Percentiles rank a stretch among this genome's conserved stretches.
Evolutionary conservation across 23 tunicate genomes (phyloP).

Genomic region (Ciona savignyi): DNA sequence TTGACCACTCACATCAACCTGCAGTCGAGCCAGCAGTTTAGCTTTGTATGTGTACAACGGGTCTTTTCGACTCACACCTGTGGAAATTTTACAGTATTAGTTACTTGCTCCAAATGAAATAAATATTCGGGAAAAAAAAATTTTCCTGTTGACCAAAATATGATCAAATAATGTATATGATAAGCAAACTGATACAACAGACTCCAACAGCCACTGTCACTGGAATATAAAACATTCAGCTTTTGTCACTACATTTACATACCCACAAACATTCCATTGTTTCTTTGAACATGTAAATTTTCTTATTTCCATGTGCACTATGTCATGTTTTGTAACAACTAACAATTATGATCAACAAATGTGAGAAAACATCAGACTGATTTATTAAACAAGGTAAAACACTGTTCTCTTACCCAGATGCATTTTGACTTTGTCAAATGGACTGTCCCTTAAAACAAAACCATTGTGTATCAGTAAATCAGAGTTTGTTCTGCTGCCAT

Average conservation of each 20-base stretch:
- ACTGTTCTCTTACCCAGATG: slow-evolving; percentile 14
- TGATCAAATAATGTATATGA: too few species aligned
- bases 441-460: slow-evolving; percentile 41
- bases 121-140: too few species aligned
- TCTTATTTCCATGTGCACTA: neutral
- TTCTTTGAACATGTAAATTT: neutral
- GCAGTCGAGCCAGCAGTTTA: slow-evolving; percentile 23
- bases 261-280: slow-evolving; percentile 1
- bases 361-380: neutral
- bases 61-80: slow-evolving; percentile 76
- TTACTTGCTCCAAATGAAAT: too few species aligned
- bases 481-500: slow-evolving; percentile 50
- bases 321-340: neutral
- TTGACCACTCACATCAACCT: slow-evolving; percentile 23
- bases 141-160: too few species aligned
- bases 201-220: too few species aligned
- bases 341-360: neutral
- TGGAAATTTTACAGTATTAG: too few species aligned
- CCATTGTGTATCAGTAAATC: slow-evolving; percentile 82
- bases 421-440: slow-evolving; percentile 49
- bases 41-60: slow-evolving; percentile 36
- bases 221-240: too few species aligned
- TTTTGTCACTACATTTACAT: too few species aligned
- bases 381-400: neutral
- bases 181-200: too few species aligned